Base-by-base conservation (phyloP, 2,888 invertebrate species). In the Andrena minutula region DNA sequence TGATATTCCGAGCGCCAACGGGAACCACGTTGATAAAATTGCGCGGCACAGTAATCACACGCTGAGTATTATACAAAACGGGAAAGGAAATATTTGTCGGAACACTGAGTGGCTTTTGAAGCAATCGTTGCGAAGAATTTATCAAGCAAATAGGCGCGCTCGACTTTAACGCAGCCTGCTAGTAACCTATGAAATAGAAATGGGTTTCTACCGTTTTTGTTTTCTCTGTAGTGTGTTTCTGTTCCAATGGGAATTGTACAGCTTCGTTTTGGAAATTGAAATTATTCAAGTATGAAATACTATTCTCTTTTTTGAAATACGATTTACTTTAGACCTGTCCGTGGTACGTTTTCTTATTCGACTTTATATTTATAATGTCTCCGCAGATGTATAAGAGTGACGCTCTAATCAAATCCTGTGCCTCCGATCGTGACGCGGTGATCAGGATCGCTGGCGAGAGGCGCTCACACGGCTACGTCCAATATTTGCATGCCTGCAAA, bases 401-500 rank as follows among this genome's bases (percentile, higher is more conserved):
- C 35, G 23, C 20, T 30, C 68, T 12, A 10, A 26, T 47, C 12
- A 7, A 70, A 58, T 60, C 58, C 41, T 41, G 41, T 56, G 41
- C 16, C 35, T 41, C 6, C 26, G 58, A 69, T 26, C 12, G n/a
- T 47, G 56, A 12, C 56, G 10, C 23, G 26, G 56, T 26, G 56
- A 56, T 56, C 56, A 23, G 56, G 56, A 56, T 56, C 56, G 10
- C 23, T 16, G 23, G 12, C 12, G 16, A 20, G 60, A 70, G 58
- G 23, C 41, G n/a, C n/a, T 51, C n/a, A 4, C n/a, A 26, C 30
- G 26, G 32, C 47, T 28, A 61, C n/a, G 28, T 5, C 23, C 20
- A 73, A 77, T 74, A 53, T 51, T 66, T 51, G 63, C 65, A 35
- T 32, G 64, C 41, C 49, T 16, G 74, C n/a, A 16, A 61, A 53